Evolutionary conservation across 2,888 invertebrate species (phyloP), one percentile per base, ranked within the genome.

Genomic region (Leptinotarsa haldemani): DNA sequence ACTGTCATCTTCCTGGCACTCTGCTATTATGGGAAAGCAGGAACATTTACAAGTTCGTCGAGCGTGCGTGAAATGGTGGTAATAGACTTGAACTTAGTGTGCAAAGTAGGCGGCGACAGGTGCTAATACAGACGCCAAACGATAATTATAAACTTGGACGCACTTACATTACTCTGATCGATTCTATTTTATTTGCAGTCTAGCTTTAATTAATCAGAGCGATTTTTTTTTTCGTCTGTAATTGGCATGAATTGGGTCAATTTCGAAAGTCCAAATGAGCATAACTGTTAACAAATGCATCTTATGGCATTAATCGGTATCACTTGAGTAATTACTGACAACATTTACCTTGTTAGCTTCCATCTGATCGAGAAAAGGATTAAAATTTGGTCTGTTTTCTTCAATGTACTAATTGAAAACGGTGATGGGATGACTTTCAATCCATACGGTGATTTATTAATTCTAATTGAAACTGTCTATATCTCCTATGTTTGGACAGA

Each of bases 81-180:
- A 79, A 78, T 74, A 71, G 78, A 69, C 66, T 72, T 75, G 70
- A 74, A 77, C 76, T 67, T 75, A 65, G 70, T 64, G 73, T 65
- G 73, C 63, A 73, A 76, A 77, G 75, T 79, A 70, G 80, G 80
- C 76, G 77, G 74, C 73, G 78, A 79, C 79, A 80, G 79, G 80
- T 80, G 80, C 70, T 74, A 76, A 58, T 74, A 77, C 65, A 48
- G 77, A 77, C 77, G 78, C 78, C 77, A 74, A 74, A 71, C 71
- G 72, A 69, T 78, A 78, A 80, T 79, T 79, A 78, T 79, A 77
- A 76, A 70, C 65, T 67, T 56, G 69, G 68, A 73, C 75, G 70
- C 69, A 65, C 53, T 30, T 16, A 61, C 61, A 16, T 15, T 65
- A 58, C 30, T 61, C 5, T 65, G 63, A 74, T 71, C 69, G 71